These are phyloP conservation scores for Scaptomyza flava DNA, from an alignment of 2,888 invertebrate genomes.

Conservation along the genomic window DNA sequence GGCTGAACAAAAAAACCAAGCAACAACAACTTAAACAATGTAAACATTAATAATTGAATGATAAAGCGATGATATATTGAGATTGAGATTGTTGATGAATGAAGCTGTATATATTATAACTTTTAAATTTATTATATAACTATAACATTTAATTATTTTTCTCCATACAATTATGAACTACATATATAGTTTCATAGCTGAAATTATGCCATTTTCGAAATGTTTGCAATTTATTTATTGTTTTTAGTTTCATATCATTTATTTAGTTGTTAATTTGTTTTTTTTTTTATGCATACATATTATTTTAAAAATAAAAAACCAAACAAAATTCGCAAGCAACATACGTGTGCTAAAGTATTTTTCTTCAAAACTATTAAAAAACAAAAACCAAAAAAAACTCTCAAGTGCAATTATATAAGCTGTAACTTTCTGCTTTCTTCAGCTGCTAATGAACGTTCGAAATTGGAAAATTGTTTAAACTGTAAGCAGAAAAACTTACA, in stretches of 20 bases:
- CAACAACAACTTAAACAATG: slow-evolving; percentile 26
- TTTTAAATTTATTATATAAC: slow-evolving; percentile 74
- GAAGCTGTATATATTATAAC: slow-evolving; percentile 73
- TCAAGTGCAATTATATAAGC: slow-evolving; percentile 74
- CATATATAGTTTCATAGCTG: slow-evolving; percentile 67
- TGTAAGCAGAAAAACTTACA: slow-evolving; percentile 41
- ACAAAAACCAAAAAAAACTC: slow-evolving; percentile 41
- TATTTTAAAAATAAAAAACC: slow-evolving; percentile 63
- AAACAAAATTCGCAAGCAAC: slow-evolving; percentile 45
- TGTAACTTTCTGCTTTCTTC: slow-evolving; percentile 70
- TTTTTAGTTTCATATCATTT: slow-evolving; percentile 56
- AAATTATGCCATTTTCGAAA: slow-evolving; percentile 62
- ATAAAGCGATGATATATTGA: slow-evolving; percentile 32
- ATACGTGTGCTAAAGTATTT: slow-evolving; percentile 39
- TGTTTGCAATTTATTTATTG: slow-evolving; percentile 68
- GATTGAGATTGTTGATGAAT: slow-evolving; percentile 61
- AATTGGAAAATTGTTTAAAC: slow-evolving; percentile 36
- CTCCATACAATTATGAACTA: slow-evolving; percentile 62
- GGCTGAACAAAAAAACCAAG: slow-evolving; percentile 15
- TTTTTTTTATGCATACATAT: slow-evolving; percentile 70
- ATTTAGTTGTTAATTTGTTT: slow-evolving; percentile 71
- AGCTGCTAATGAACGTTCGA: slow-evolving; percentile 44
- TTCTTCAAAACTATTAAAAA: neutral
- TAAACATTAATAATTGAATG: slow-evolving; percentile 17
- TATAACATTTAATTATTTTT: slow-evolving; percentile 68